Percentiles rank a stretch among this genome's conserved stretches.
phyloP scores from a whole-genome alignment of 2,113 vertebrate species.

The Sus scrofa region DNA sequence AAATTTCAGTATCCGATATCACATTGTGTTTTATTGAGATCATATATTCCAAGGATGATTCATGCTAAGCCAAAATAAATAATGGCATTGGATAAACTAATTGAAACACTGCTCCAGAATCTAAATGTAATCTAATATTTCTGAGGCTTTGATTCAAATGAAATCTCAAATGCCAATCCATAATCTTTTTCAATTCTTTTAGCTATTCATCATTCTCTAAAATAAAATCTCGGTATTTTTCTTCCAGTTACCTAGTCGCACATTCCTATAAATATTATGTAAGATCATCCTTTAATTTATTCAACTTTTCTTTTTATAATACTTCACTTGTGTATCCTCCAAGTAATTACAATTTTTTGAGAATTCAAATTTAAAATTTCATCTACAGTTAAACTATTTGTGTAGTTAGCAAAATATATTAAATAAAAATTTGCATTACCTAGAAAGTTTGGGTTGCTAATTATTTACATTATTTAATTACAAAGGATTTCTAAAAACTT shows the following conservation, averaged over 20 bases:
- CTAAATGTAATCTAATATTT: not conserved
- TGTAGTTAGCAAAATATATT: not conserved
- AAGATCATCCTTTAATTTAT: not conserved
- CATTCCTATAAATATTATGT: not conserved
- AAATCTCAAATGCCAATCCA: not conserved
- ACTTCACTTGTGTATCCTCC: not conserved
- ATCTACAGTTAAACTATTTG: not conserved
- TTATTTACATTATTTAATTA: not conserved
- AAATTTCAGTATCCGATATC: not conserved
- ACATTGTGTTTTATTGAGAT: not conserved
- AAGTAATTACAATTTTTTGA: not conserved
- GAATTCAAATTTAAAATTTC: not conserved
- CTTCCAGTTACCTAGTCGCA: not conserved
- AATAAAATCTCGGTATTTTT: not conserved
- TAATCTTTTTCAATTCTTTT: not conserved
- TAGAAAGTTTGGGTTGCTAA: not conserved
- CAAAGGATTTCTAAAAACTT: not conserved
- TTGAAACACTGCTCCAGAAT: not conserved
- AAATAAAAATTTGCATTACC: not conserved
- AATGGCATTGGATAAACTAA: not conserved
- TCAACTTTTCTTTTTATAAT: not conserved
- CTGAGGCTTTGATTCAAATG: constrained; percentile 4
- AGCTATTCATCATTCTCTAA: not conserved
- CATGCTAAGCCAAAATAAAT: not conserved
- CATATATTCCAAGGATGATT: not conserved